A percentile compares a stretch with the other conserved stretches of the same genome.
Conservation (phyloP, 1,140 invertebrate species). For the Aphelinus certus region DNA sequence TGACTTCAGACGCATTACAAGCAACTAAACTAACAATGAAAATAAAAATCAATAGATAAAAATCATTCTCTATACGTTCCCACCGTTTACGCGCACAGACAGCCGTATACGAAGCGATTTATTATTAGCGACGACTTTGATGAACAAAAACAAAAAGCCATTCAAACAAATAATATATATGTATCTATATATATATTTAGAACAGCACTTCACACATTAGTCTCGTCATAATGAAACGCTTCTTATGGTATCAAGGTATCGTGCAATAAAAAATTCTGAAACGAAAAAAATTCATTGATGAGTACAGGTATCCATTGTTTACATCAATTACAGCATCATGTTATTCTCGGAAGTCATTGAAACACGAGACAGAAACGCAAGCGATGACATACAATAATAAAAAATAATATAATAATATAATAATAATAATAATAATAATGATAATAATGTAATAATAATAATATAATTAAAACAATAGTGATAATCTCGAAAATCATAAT, state of each 20-base stretch:
- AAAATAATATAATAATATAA: slow-evolving; percentile 18
- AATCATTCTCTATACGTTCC: slow-evolving; percentile 23
- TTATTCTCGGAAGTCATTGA: slow-evolving; percentile 18
- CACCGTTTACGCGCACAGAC: neutral
- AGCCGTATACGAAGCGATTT: no score
- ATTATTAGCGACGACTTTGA: no score
- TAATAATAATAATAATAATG: slow-evolving; percentile 22
- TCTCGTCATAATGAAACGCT: slow-evolving; percentile 30
- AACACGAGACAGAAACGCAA: neutral
- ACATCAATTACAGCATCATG: neutral
- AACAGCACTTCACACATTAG: slow-evolving; percentile 30
- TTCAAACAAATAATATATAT: slow-evolving; percentile 39
- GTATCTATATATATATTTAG: slow-evolving; percentile 13
- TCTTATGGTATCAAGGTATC: neutral
- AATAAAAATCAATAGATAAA: slow-evolving; percentile 12
- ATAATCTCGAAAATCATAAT: slow-evolving; percentile 22
- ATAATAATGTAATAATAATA: slow-evolving; percentile 24
- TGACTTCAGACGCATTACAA: slow-evolving; percentile 36
- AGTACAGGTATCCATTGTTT: slow-evolving; percentile 16
- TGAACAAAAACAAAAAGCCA: slow-evolving; percentile 13
- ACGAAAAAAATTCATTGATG: neutral
- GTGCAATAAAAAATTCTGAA: slow-evolving; percentile 19
- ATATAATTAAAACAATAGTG: slow-evolving; percentile 11
- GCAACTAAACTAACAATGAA: slow-evolving; percentile 22
- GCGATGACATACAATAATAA: slow-evolving; percentile 23